phyloP scores from a whole-genome alignment of 1,140 invertebrate species.

The Proctacanthus coquilletti region DNA sequence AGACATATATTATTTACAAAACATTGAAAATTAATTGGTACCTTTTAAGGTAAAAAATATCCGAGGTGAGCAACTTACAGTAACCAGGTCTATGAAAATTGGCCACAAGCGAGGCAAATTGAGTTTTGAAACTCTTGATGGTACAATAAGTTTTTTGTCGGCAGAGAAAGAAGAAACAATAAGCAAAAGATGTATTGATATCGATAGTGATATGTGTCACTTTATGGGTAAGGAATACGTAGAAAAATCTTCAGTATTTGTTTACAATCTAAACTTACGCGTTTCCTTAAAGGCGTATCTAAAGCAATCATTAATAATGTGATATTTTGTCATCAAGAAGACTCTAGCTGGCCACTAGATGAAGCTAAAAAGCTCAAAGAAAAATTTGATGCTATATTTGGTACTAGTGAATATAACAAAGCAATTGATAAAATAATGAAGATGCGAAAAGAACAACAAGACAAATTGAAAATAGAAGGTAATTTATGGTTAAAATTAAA shows the following conservation, averaged over 20 bases:
- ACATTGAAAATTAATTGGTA: too few species aligned
- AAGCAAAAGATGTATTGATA: slow-evolving; percentile 52
- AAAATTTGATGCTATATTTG: slow-evolving; percentile 97
- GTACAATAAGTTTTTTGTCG: slow-evolving; percentile 16
- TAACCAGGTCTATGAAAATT: slow-evolving; percentile 23
- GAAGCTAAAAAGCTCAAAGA: slow-evolving; percentile 88
- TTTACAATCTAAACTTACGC: too few species aligned
- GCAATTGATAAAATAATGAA: slow-evolving; percentile 71
- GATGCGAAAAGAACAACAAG: slow-evolving; percentile 43
- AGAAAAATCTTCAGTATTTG: too few species aligned
- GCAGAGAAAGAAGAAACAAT: slow-evolving; percentile 25
- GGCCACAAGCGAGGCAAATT: slow-evolving; percentile 11
- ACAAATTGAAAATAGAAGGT: slow-evolving; percentile 24
- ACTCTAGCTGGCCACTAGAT: slow-evolving; percentile 90
- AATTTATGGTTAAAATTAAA: slow-evolving; percentile 5
- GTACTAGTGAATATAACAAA: slow-evolving; percentile 84
- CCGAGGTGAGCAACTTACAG: slow-evolving; percentile 14
- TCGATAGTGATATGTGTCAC: slow-evolving; percentile 46
- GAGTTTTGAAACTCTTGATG: slow-evolving; percentile 25
- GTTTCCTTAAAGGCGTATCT: slow-evolving; percentile 49
- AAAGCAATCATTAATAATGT: slow-evolving; percentile 92
- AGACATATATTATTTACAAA: too few species aligned
- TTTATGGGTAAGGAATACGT: slow-evolving; percentile 39
- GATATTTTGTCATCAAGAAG: slow-evolving; percentile 98
- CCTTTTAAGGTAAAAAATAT: slow-evolving; percentile 20